A percentile compares a stretch with the other conserved stretches of the same genome.
phyloP scores from a whole-genome alignment of 1,140 invertebrate species.

The Drosophila guanche region DNA sequence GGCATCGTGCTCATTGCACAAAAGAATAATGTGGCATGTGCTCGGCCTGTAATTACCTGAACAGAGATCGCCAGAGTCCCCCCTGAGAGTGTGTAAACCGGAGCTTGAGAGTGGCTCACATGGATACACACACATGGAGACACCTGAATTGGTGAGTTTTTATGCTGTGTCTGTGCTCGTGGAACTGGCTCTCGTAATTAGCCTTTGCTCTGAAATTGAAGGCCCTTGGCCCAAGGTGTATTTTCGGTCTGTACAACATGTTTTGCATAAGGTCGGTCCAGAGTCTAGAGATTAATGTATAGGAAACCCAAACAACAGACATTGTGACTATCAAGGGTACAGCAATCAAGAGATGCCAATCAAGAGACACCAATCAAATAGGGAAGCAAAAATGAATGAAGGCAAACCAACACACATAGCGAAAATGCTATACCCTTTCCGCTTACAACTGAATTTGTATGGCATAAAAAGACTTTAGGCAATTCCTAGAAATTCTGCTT shows the following conservation, averaged over 20 bases:
- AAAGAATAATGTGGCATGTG: constrained; percentile 82
- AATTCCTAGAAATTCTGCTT: not conserved
- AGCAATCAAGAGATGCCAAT: not conserved
- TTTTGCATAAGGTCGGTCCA: constrained; percentile 58
- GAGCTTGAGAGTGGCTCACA: no score
- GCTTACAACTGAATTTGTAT: not conserved
- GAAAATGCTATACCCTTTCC: not conserved
- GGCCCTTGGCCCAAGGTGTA: constrained; percentile 63
- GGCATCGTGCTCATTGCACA: constrained; percentile 74
- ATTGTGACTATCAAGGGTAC: constrained; percentile 59
- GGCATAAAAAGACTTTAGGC: not conserved
- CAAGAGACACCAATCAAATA: constrained; percentile 2
- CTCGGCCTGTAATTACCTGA: constrained; percentile 66
- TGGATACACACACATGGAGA: no score
- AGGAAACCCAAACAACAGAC: constrained; percentile 2
- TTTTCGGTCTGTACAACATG: constrained; percentile 51
- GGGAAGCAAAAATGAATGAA: no score
- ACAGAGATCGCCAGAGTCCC: no score
- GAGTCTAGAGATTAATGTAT: constrained; percentile 25
- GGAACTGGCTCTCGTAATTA: constrained; percentile 65
- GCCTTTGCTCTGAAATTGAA: constrained; percentile 51
- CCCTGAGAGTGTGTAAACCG: constrained; percentile 1
- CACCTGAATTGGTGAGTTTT: not conserved
- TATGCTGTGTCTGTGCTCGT: constrained; percentile 17
- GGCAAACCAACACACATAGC: not conserved